phyloP scores from a whole-genome alignment of 1,140 invertebrate genomes.

The Caenorhabditis remanei region DNA sequence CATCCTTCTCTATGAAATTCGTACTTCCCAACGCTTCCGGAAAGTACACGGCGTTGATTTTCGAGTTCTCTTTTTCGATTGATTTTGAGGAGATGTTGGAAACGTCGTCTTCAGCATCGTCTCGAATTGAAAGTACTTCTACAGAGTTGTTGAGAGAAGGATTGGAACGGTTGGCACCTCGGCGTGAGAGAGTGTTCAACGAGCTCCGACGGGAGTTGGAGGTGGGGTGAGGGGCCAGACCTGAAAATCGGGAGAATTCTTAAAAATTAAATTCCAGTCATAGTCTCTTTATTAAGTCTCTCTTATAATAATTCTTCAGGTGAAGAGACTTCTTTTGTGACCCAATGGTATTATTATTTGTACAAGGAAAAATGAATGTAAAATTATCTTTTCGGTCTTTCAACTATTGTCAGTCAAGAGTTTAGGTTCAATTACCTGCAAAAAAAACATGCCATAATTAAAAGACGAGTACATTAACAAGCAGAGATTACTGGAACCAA shows the following conservation, averaged over 20 bases:
- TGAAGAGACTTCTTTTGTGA: no score
- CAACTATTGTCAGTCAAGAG: no score
- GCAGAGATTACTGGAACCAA: no score
- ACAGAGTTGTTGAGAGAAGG: slow-evolving; percentile 61
- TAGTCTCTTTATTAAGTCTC: no score
- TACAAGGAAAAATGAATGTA: no score
- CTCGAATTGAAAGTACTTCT: slow-evolving; percentile 59
- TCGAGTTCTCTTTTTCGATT: slow-evolving; percentile 55
- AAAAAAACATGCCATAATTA: no score
- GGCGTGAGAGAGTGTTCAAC: not conserved
- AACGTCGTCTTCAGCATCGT: slow-evolving; percentile 50
- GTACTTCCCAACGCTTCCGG: slow-evolving; percentile 89
- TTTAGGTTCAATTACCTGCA: no score
- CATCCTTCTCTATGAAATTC: slow-evolving; percentile 93
- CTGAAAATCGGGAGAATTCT: not conserved
- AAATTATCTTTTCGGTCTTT: no score
- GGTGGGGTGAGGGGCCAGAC: not conserved
- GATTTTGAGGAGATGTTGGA: slow-evolving; percentile 56
- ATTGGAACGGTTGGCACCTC: slow-evolving; percentile 12
- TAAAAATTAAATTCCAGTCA: no score
- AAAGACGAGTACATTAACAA: no score
- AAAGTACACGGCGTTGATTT: slow-evolving; percentile 61
- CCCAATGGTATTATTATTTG: no score
- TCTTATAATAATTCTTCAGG: no score
- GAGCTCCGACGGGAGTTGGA: slow-evolving; percentile 23